A percentile compares a stretch with the other conserved stretches of the same genome.
Conservation (phyloP, 2,113 vertebrate genomes). For the Nycticryphes semicollaris region DNA sequence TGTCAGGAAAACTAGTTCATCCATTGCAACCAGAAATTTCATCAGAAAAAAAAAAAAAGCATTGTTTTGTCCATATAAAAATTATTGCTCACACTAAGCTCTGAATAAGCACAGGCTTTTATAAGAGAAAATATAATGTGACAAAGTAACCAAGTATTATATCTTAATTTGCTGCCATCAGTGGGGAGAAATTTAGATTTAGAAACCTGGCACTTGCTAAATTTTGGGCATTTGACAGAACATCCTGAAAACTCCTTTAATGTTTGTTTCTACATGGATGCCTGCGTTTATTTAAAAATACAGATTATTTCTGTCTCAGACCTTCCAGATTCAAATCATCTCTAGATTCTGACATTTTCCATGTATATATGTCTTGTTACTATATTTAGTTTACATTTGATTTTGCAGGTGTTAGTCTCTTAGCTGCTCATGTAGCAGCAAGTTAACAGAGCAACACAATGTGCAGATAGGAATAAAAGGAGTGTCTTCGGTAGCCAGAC, state of each 20-base stretch:
- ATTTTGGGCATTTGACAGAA: neutral
- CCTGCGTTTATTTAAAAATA: neutral
- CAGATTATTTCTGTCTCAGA: neutral
- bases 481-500: slow-evolving; percentile 40
- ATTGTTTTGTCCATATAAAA: neutral
- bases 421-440: neutral
- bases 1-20: neutral
- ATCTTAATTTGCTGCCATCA: neutral
- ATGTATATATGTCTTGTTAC: neutral
- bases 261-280: neutral
- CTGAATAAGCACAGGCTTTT: neutral
- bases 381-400: neutral
- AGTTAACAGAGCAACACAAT: neutral
- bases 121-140: neutral
- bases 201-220: neutral
- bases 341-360: neutral
- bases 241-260: neutral
- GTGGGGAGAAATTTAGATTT: neutral
- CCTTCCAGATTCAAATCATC: neutral
- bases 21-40: neutral
- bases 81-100: neutral
- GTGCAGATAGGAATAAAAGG: neutral
- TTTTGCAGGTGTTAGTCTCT: neutral
- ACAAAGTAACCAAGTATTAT: neutral
- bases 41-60: neutral